Evolutionary conservation across 2,113 vertebrate species (phyloP).

Genomic region (Psophia crepitans): DNA sequence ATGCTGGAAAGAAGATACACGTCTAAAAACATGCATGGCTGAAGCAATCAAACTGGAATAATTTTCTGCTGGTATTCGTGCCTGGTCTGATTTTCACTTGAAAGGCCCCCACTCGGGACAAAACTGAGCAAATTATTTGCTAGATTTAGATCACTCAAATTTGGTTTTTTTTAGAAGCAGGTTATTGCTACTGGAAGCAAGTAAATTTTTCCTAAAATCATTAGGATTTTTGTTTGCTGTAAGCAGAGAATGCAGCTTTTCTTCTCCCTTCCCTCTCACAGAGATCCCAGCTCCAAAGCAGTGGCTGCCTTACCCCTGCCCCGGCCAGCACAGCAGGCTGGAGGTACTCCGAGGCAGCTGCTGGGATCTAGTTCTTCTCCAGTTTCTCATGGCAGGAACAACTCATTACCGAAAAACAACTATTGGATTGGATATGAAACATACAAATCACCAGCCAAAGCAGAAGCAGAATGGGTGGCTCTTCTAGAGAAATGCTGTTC

Average conservation of each 20-base stretch:
- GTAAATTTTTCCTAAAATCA: not conserved
- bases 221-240: not conserved
- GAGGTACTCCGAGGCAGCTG: not conserved
- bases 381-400: not conserved
- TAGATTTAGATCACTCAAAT: not conserved
- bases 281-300: not conserved
- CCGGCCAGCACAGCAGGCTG: not conserved
- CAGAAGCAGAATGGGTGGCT: not conserved
- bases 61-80: not conserved
- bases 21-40: not conserved
- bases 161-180: not conserved
- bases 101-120: not conserved
- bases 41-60: not conserved
- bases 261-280: not conserved
- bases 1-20: not conserved
- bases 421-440: not conserved
- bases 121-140: not conserved
- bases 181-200: not conserved
- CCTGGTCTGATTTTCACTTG: not conserved
- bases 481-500: not conserved
- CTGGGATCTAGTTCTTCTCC: not conserved
- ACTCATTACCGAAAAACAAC: not conserved
- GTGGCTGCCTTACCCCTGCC: not conserved
- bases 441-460: not conserved
- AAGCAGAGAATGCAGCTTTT: not conserved